phyloP scores from a whole-genome alignment of 2,888 invertebrate species.

The Rambutsinella grinnellia region DNA sequence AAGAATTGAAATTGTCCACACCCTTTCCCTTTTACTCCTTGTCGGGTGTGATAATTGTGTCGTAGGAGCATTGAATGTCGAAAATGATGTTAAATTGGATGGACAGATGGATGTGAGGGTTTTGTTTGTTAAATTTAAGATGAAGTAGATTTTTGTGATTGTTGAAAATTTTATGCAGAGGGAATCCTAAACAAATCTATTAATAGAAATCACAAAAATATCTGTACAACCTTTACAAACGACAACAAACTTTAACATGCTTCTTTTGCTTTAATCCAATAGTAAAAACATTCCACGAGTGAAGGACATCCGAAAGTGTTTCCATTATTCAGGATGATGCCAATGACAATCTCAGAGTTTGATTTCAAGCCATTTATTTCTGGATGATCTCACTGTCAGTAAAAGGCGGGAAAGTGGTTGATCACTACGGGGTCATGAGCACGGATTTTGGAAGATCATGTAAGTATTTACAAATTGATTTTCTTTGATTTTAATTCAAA shows the following conservation, averaged over 20 bases:
- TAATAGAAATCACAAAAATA: too few species aligned
- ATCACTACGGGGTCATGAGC: constrained; percentile 60
- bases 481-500: not conserved
- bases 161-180: too few species aligned
- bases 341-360: not conserved
- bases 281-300: too few species aligned
- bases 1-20: constrained; percentile 2
- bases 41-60: not conserved
- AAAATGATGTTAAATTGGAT: not conserved
- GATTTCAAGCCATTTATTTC: not conserved
- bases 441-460: constrained; percentile 51
- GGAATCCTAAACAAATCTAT: too few species aligned
- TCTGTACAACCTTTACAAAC: too few species aligned
- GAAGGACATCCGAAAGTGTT: not conserved
- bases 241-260: too few species aligned
- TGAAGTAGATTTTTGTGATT: too few species aligned
- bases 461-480: constrained; percentile 25
- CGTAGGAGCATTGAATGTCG: too few species aligned
- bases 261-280: too few species aligned
- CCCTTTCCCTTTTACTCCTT: not conserved
- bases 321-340: not conserved
- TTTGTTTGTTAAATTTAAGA: not conserved
- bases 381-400: constrained; percentile 62
- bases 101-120: not conserved
- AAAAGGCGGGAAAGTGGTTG: constrained; percentile 56